A percentile compares a stretch with the other conserved stretches of the same genome.
phyloP scores from a whole-genome alignment of 2,888 invertebrate genomes.

The Drosophila paracracens region DNA sequence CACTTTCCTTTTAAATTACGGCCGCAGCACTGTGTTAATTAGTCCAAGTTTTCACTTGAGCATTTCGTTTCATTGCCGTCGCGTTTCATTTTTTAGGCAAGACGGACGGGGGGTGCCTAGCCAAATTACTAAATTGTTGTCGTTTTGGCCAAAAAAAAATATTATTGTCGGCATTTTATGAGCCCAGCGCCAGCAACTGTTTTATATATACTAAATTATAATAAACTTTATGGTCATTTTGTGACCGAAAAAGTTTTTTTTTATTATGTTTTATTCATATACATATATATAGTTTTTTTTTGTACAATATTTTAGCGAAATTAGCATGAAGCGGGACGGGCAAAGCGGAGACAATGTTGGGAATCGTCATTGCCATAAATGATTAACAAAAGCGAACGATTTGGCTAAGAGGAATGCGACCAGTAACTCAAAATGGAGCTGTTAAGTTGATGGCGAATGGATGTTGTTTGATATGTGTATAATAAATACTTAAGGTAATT shows the following conservation, averaged over 20 bases:
- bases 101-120: neutral
- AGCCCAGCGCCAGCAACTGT: slow-evolving; percentile 39
- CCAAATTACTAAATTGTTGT: slow-evolving; percentile 53
- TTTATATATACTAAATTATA: slow-evolving; percentile 52
- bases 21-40: slow-evolving; percentile 58
- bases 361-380: slow-evolving; percentile 39
- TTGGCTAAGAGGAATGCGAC: slow-evolving; percentile 26
- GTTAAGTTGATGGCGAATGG: slow-evolving; percentile 20
- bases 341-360: slow-evolving; percentile 14
- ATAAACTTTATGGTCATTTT: slow-evolving; percentile 77
- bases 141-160: slow-evolving; percentile 24
- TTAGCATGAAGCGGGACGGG: slow-evolving; percentile 18
- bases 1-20: slow-evolving; percentile 58
- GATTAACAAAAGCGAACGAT: slow-evolving; percentile 40
- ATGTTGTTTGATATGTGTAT: slow-evolving; percentile 10
- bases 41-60: slow-evolving; percentile 72
- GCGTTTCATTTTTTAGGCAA: slow-evolving; percentile 24
- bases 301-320: slow-evolving; percentile 23
- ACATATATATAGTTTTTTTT: neutral
- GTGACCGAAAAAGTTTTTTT: slow-evolving; percentile 62
- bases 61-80: slow-evolving; percentile 48
- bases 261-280: slow-evolving; percentile 14
- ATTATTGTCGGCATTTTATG: slow-evolving; percentile 39
- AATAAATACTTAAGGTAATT: slow-evolving; percentile 27
- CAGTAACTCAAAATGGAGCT: slow-evolving; percentile 27